Percentiles rank a stretch among this genome's conserved stretches.
These are phyloP conservation scores for Tyria jacobaeae DNA, from an alignment of 2,888 invertebrate genomes.

Conservation along the genomic window DNA sequence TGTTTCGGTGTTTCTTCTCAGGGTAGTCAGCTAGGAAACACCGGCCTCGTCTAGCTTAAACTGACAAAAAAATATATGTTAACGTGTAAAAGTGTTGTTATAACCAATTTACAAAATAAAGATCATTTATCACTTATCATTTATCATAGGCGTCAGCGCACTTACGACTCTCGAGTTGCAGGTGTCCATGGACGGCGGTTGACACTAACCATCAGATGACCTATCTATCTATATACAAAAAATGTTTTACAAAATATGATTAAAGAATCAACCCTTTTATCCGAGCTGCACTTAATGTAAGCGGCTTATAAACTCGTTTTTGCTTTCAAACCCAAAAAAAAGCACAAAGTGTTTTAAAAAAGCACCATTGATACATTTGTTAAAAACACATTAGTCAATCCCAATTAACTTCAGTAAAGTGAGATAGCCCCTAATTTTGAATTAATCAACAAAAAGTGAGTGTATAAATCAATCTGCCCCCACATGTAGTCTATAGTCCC, in stretches of 20 bases:
- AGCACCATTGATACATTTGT: constrained; percentile 55
- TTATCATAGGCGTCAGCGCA: too few species aligned
- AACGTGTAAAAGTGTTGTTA: too few species aligned
- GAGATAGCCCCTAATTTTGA: constrained; percentile 76
- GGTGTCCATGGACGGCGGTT: too few species aligned
- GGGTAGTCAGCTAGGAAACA: too few species aligned
- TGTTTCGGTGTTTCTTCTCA: too few species aligned
- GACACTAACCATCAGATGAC: too few species aligned
- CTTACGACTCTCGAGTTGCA: too few species aligned
- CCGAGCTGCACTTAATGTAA: neutral
- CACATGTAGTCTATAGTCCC: constrained; percentile 53
- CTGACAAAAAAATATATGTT: too few species aligned
- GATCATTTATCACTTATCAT: too few species aligned
- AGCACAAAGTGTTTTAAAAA: constrained; percentile 3
- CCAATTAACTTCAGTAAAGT: constrained; percentile 62
- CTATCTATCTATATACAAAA: too few species aligned
- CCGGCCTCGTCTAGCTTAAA: too few species aligned
- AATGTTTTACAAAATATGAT: neutral
- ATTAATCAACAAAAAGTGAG: constrained; percentile 72
- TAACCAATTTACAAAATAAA: too few species aligned
- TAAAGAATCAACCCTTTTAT: neutral
- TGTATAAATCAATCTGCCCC: constrained; percentile 72
- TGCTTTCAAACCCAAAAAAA: neutral
- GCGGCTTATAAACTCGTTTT: neutral
- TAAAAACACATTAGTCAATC: constrained; percentile 73